A percentile compares a stretch with the other conserved stretches of the same genome.
These are phyloP conservation scores for Stegodyphus mimosarum DNA, from an alignment of 1,140 invertebrate genomes.

Conservation along the genomic window DNA sequence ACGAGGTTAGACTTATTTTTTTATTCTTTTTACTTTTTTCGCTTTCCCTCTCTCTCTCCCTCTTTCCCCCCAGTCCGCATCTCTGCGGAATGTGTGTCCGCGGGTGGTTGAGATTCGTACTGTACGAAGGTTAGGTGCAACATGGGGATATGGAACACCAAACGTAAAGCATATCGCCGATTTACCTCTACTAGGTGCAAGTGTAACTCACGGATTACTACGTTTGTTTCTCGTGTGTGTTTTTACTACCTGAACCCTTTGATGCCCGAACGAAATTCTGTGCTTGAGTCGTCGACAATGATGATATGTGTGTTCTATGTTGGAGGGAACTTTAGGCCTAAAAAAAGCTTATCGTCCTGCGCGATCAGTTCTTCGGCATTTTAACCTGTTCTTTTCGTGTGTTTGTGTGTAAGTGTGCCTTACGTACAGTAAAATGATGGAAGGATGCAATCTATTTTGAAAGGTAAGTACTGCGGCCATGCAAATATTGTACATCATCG, in stretches of 20 bases:
- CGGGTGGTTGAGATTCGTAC: background rate
- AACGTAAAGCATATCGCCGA: background rate
- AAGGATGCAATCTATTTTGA: too few relatives aligned
- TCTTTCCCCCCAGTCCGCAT: slow-evolving; percentile 14
- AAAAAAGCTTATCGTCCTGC: background rate
- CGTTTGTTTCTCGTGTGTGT: background rate
- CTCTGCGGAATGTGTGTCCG: slow-evolving; percentile 21
- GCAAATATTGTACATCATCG: too few relatives aligned
- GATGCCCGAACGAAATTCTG: background rate
- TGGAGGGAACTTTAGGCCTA: background rate
- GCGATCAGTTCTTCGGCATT: slow-evolving; percentile 7
- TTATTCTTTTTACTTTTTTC: background rate
- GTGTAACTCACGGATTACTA: slow-evolving; percentile 20
- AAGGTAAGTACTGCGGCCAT: too few relatives aligned
- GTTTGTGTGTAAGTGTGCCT: too few relatives aligned
- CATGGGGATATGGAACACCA: slow-evolving; percentile 2
- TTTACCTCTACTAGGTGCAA: slow-evolving; percentile 9
- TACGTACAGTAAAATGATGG: too few relatives aligned
- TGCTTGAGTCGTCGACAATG: background rate
- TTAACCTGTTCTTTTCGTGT: background rate
- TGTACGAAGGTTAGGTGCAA: slow-evolving; percentile 3
- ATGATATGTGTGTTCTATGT: background rate
- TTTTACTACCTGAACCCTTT: background rate
- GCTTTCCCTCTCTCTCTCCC: background rate
- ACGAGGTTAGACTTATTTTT: slow-evolving; percentile 24